Base-by-base conservation (phyloP, 2,888 invertebrate genomes). In the Platerodrilus igneus region DNA sequence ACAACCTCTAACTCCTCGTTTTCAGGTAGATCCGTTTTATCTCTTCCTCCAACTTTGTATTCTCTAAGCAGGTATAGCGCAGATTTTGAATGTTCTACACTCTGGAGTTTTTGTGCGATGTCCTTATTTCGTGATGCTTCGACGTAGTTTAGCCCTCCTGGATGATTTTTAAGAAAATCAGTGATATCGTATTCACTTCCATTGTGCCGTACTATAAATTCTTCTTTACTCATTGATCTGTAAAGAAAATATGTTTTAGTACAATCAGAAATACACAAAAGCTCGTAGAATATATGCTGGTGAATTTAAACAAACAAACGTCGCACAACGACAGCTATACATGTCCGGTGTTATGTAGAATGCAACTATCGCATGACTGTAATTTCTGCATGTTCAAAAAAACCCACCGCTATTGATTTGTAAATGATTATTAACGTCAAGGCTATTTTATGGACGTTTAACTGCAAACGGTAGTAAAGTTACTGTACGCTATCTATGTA, bases 141-240 rank as follows among this genome's bases (percentile, higher is more conserved):
- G 1, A 87, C 63, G 1, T 80, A 80, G 53, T 78, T 79, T 0
- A 22, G 29, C 0, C 87, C 86, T 0, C 86, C 87, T 0, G 87
- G 87, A 63, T 87, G 86, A 53, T 83, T 79, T 33, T 73, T 73
- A 32, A 83, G 53, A 57, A 87, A 86, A 19, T 70, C 63, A 28
- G 74, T 68, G 35, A 87, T 69, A 58, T 87, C 78, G 64, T 85
- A 86, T 30, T 64, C 64, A 20, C 74, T 68, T 5, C 64, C 63
- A 5, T 58, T 55, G 19, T 37, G 27, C 6, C 41, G 31, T 20
- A 45, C 22, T n/a, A 36, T 7, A 22, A 45, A 45, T 21, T 34
- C 15, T 16, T 39, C 25, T 8, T 26, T 14, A 4, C 18, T 39
- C 43, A 43, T 43, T 3, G 8, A 34, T 31, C 43, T 43, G 22